Conservation (phyloP, 2,113 vertebrate species). For the Erythrocercus mccallii region DNA sequence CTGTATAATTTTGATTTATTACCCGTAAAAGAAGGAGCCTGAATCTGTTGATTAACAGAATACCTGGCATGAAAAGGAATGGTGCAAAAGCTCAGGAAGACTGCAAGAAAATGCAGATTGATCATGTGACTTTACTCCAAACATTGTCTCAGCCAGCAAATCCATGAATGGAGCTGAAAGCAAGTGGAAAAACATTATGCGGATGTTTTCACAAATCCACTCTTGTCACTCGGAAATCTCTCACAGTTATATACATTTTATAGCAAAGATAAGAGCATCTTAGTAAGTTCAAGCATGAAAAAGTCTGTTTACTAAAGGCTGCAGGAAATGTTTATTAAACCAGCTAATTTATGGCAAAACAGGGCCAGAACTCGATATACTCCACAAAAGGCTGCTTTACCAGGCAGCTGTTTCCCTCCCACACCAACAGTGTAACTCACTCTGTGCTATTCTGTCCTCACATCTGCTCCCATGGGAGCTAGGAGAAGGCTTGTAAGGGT, state of each 20-base stretch:
- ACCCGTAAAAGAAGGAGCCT: neutral
- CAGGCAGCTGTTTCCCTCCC: neutral
- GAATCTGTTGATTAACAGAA: conserved; percentile 7
- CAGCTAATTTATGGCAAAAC: neutral
- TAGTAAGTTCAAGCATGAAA: neutral
- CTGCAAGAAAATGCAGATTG: conserved; percentile 61
- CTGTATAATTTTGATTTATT: conserved; percentile 52
- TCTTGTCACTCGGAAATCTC: neutral
- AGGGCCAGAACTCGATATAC: neutral
- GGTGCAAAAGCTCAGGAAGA: conserved; percentile 31
- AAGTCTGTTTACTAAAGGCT: conserved; percentile 1
- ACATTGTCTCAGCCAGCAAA: conserved; percentile 51
- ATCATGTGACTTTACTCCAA: conserved; percentile 52
- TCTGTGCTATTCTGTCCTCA: neutral
- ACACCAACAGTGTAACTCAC: neutral
- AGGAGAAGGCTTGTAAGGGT: neutral
- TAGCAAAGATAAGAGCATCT: neutral
- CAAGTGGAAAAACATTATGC: conserved; percentile 32
- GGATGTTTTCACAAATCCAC: conserved; percentile 25
- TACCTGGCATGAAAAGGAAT: conserved; percentile 20
- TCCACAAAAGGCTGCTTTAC: conserved; percentile 6
- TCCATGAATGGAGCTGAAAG: neutral
- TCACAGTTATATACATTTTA: neutral
- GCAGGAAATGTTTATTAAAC: conserved; percentile 4
- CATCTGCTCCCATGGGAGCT: neutral